These are phyloP conservation scores for Clitarchus hookeri DNA, from an alignment of 2,888 invertebrate genomes.

Conservation along the genomic window DNA sequence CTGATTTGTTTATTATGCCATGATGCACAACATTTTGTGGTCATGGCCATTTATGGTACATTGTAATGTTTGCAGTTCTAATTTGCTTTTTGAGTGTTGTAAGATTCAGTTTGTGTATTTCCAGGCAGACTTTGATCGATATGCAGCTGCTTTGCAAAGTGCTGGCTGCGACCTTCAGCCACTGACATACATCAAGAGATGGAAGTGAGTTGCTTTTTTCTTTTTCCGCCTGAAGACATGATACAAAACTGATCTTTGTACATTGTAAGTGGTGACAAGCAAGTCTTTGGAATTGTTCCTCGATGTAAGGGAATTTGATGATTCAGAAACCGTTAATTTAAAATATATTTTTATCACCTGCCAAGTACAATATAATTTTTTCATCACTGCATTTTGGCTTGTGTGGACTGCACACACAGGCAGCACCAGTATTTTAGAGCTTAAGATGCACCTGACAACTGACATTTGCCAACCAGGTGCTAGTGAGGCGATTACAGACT, in stretches of 20 bases:
- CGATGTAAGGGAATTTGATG: neutral
- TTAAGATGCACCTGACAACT: too few species aligned
- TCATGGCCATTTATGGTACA: neutral
- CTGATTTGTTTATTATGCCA: neutral
- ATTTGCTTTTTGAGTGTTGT: neutral
- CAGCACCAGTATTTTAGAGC: too few species aligned
- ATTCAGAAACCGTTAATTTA: neutral
- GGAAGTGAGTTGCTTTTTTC: constrained; percentile 69
- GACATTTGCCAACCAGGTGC: too few species aligned
- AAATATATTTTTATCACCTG: too few species aligned
- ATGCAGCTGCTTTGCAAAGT: constrained; percentile 74
- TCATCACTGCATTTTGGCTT: too few species aligned
- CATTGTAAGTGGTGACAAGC: too few species aligned
- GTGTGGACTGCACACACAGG: too few species aligned
- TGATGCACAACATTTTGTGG: constrained; percentile 12
- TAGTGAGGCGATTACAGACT: too few species aligned
- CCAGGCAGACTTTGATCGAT: constrained; percentile 78
- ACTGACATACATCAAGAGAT: constrained; percentile 86
- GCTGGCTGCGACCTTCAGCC: constrained; percentile 87
- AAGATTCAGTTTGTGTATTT: constrained; percentile 38
- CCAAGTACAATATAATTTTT: too few species aligned
- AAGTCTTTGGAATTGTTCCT: too few species aligned
- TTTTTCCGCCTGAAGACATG: too few species aligned
- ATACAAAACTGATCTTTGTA: too few species aligned
- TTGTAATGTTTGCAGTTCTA: neutral